Evolutionary conservation across 2,113 vertebrate genomes (phyloP), one percentile per base, ranked within the genome.

Genomic region (Tretioscincus oriximinensis): DNA sequence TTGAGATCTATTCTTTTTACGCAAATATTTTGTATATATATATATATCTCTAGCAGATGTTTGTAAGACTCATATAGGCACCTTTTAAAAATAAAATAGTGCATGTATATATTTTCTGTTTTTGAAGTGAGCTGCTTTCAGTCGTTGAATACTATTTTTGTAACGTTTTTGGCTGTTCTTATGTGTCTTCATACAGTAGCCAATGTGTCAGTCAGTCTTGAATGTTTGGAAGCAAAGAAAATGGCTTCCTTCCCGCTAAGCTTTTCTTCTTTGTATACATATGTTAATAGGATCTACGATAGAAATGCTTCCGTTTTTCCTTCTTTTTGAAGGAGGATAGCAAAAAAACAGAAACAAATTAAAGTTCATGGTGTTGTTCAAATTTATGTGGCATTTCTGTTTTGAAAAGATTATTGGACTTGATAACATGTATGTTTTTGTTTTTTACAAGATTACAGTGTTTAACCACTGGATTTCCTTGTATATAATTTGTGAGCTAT

Each of bases 391-490:
- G 89, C 90, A 82, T 89, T 93, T 88, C 84, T 71, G 49, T 68
- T 61, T 24, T 41, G 35, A 63, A 80, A 68, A 60, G 47, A 60
- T 68, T 26, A 22, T 24, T 91, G 92, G 83, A 78, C 2, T 65
- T 88, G 88, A 77, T 90, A 14, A 88, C 92, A 93, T 93, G 77
- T 93, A 92, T 90, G 73, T 78, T 91, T 83, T 3, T 90, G 85
- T 85, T 89, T 91, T 95, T 82, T 88, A 76, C 49, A 69, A 81
- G 85, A 85, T 86, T 86, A 84, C 69, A 85, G 73, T 91, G 93
- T 93, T 93, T 90, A 93, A 87, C 90, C 91, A 92, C 91, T 95
- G 93, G 91, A 92, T 87, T 92, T 71, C 82, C 90, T 84, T 95
- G 86, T 85, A 82, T 89, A 91, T 93, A 88, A 81, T 94, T 92